Percentiles rank a stretch among this genome's conserved stretches.
Conservation (phyloP, 2,888 invertebrate species). For the Eueremaeus valkanovi region DNA sequence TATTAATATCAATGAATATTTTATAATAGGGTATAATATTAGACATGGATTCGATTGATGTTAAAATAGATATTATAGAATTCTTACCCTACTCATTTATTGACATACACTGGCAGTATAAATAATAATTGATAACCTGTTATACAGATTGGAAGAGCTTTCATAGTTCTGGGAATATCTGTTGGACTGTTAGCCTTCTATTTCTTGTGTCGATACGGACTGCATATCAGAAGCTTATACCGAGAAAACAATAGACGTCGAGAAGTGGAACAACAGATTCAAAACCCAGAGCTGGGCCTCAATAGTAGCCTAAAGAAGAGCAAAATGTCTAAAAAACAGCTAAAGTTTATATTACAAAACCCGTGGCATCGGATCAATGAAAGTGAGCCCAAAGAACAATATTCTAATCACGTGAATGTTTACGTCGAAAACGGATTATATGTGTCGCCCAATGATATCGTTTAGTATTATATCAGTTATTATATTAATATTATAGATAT, state of each 20-base stretch:
- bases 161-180: constrained; percentile 6
- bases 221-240: background rate
- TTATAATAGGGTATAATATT: too few relatives aligned
- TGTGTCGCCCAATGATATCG: background rate
- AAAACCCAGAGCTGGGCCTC: background rate
- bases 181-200: constrained; percentile 1
- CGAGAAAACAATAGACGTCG: background rate
- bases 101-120: too few relatives aligned
- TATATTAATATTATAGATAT: too few relatives aligned
- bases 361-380: constrained; percentile 18
- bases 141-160: background rate
- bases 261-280: background rate
- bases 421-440: constrained; percentile 27
- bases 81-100: too few relatives aligned
- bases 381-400: background rate
- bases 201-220: background rate
- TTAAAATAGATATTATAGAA: too few relatives aligned
- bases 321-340: constrained; percentile 17
- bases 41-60: too few relatives aligned
- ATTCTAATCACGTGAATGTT: constrained; percentile 8
- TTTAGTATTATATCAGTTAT: background rate
- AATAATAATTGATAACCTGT: too few relatives aligned
- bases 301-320: background rate
- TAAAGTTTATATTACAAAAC: constrained; percentile 14
- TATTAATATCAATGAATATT: background rate